phyloP scores from a whole-genome alignment of 2,797 vertebrate species.

The Chrysocyon brachyurus region DNA sequence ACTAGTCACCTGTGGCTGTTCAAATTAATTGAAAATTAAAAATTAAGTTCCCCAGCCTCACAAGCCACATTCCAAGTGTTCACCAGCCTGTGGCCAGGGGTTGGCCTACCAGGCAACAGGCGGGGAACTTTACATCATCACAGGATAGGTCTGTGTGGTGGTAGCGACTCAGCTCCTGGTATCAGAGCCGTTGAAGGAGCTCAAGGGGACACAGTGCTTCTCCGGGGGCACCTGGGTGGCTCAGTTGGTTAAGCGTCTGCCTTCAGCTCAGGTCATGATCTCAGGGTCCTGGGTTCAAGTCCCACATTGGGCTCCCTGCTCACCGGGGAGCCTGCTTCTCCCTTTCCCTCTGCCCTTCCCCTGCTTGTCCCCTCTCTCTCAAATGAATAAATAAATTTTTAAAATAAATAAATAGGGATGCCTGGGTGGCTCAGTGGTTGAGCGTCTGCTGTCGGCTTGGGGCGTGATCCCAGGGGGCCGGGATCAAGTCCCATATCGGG shows the following conservation, averaged over 20 bases:
- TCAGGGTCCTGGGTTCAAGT: neutral
- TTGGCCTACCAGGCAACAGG: too few species aligned
- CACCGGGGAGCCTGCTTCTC: neutral
- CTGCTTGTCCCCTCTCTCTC: neutral
- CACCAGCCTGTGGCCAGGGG: neutral
- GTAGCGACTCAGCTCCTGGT: neutral
- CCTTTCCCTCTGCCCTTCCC: neutral
- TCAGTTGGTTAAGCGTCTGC: neutral
- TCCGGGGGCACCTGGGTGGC: neutral
- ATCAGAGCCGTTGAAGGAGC: neutral
- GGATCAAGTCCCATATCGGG: neutral
- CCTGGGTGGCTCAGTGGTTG: neutral
- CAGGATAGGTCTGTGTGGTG: neutral
- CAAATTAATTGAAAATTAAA: neutral
- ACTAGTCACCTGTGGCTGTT: fast-evolving
- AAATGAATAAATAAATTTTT: neutral
- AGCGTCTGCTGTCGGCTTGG: neutral
- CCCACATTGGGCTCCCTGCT: neutral
- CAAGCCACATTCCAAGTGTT: neutral
- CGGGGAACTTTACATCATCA: neutral
- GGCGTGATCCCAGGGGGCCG: neutral
- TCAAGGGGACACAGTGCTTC: neutral
- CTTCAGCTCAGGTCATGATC: neutral
- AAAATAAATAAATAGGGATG: neutral
- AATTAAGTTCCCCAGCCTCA: neutral